Base-by-base conservation (phyloP, 1,140 invertebrate species). In the fruit fly (Drosophila melanogaster) region DNA sequence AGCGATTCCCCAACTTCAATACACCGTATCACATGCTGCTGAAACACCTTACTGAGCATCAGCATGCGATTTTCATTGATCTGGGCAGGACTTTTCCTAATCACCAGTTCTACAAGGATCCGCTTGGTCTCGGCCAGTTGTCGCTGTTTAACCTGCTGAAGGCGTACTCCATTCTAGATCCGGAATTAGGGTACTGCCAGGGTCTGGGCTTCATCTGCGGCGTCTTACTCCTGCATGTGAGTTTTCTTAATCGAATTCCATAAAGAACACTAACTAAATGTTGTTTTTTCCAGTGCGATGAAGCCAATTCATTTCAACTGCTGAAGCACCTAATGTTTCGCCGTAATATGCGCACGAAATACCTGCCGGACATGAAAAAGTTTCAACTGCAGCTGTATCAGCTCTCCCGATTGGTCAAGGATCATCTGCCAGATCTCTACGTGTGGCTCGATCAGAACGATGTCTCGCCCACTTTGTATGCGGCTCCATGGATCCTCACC, bases 131-230 rank as follows among this genome's bases (percentile, higher is more conserved):
- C 4, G 98, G 98, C 0, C 98, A 99, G 92, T 93, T 99, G 58
- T 96, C 97, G 0, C 93, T 99, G 1, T 99, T 98, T 92, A 99
- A 99, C 93, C 92, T 99, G 7, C 93, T 99, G 0, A 99, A 99
- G 93, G 98, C 98, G 0, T 99, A 99, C 92, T 99, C 98, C 0
- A 93, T 99, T 7, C 92, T 98, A 8, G 98, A 99, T 92, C 95
- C 96, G 12, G 97, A 99, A 92, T 96, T 99, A 6, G 98, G 98
- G 0, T 99, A 99, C 93, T 98, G 97, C 78, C 98, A 99, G 92
- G 98, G 98, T 0, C 94, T 99, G 4, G 98, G 97, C 85, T 99
- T 99, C 89, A 97, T 99, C 14, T 98, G 97, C 71, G 98, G 98
- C 10, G 95, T 99, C 4, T 93, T 99, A 3, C 93, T 99, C 3